These are phyloP conservation scores for Lucifuga dentata DNA, from an alignment of 2,113 vertebrate genomes.

Conservation along the genomic window DNA sequence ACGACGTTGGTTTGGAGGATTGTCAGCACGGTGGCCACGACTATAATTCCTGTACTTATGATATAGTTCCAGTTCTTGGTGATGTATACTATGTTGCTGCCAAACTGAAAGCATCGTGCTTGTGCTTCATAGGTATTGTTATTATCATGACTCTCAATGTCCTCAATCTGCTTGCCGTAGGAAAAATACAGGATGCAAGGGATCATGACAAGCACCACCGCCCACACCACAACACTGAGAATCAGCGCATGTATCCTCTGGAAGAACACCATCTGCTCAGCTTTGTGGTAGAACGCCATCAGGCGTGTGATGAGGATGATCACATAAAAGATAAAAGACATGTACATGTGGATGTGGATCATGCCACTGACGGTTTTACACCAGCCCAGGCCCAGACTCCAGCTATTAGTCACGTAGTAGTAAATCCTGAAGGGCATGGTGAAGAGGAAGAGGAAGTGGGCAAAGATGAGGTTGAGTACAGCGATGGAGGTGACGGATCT, in stretches of 20 bases:
- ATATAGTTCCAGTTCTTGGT: constrained; percentile 83
- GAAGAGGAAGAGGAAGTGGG: constrained; percentile 88
- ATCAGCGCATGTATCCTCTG: constrained; percentile 82
- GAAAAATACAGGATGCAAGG: constrained; percentile 60
- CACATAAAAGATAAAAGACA: constrained; percentile 90
- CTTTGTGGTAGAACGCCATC: constrained; percentile 83
- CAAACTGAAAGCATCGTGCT: constrained; percentile 86
- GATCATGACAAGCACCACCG: constrained; percentile 72
- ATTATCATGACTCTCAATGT: rapidly evolving
- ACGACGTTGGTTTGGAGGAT: constrained; percentile 83
- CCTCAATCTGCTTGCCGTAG: constrained; percentile 66
- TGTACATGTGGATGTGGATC: constrained; percentile 93
- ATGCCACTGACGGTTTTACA: constrained; percentile 89
- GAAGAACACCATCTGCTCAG: constrained; percentile 82
- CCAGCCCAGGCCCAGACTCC: constrained; percentile 67
- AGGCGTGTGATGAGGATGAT: constrained; percentile 87
- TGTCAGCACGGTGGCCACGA: constrained; percentile 70
- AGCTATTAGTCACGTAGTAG: constrained; percentile 77
- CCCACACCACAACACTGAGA: constrained; percentile 83
- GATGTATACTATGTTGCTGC: neutral
- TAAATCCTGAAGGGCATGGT: constrained; percentile 91
- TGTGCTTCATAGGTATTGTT: rapidly evolving
- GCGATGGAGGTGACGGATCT: constrained; percentile 87
- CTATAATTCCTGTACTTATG: constrained; percentile 66
- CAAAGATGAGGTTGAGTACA: constrained; percentile 88